phyloP scores from a whole-genome alignment of 2,797 vertebrate species.

The Phrynocephalus vlangalii region DNA sequence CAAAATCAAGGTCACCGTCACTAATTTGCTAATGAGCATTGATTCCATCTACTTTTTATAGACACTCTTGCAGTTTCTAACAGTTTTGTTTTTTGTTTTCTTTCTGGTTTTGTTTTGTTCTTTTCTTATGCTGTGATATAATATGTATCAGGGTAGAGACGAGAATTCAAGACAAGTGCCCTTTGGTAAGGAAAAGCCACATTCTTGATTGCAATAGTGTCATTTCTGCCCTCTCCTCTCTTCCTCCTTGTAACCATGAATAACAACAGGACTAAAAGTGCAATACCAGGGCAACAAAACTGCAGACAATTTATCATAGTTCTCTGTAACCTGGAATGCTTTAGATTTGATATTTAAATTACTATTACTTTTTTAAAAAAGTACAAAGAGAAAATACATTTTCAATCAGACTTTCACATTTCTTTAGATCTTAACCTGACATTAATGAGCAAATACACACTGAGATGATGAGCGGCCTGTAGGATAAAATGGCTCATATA shows the following conservation, averaged over 20 bases:
- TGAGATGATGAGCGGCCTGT: constrained; percentile 65
- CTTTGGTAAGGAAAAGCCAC: background rate
- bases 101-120: too few relatives aligned
- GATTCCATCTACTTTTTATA: background rate
- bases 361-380: constrained; percentile 27
- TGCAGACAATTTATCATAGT: background rate
- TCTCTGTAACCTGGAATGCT: constrained; percentile 38
- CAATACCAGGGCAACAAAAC: constrained; percentile 37
- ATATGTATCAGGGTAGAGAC: background rate
- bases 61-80: background rate
- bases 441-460: constrained; percentile 71
- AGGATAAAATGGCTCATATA: constrained; percentile 70
- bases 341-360: constrained; percentile 53
- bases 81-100: too few relatives aligned
- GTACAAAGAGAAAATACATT: constrained; percentile 44
- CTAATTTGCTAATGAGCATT: background rate
- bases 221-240: background rate
- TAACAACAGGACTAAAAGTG: background rate
- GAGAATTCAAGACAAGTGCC: too few relatives aligned
- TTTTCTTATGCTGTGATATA: background rate
- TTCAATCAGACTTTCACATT: constrained; percentile 46
- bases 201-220: background rate
- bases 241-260: background rate
- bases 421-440: constrained; percentile 71
- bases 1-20: background rate